A percentile compares a stretch with the other conserved stretches of the same genome.
Evolutionary conservation across 35 echinoderm and acorn worm genomes (phyloP).

Genomic region (Ptychodera flava): DNA sequence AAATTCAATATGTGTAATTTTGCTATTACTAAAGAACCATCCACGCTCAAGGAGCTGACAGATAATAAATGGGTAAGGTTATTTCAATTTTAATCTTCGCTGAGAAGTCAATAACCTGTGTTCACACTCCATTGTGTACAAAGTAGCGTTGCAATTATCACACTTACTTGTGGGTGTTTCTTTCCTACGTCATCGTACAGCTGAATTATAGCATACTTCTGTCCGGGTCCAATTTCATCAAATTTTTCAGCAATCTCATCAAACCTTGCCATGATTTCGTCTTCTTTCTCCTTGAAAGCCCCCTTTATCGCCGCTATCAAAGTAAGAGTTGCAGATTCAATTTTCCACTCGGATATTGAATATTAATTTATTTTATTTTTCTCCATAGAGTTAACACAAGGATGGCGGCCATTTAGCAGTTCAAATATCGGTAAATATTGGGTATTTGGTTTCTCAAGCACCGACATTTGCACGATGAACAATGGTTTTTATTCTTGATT

Average conservation of each 20-base stretch:
- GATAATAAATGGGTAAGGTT: too few relatives aligned
- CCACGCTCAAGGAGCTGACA: too few relatives aligned
- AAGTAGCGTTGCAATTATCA: not conserved
- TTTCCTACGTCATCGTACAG: not conserved
- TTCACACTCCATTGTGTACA: not conserved
- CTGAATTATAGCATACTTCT: not conserved
- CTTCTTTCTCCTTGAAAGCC: not conserved
- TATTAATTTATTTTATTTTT: too few relatives aligned
- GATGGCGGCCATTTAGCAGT: too few relatives aligned
- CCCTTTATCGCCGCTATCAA: not conserved
- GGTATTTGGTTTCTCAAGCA: too few relatives aligned
- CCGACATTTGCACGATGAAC: too few relatives aligned
- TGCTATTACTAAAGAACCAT: not conserved
- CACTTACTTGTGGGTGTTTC: not conserved
- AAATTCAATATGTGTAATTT: not conserved
- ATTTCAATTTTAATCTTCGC: not conserved
- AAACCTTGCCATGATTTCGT: not conserved
- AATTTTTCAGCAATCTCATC: not conserved
- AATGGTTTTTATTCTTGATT: too few relatives aligned
- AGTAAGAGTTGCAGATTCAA: too few relatives aligned
- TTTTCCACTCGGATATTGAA: too few relatives aligned
- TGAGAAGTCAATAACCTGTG: not conserved
- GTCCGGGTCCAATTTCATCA: not conserved
- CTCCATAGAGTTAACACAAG: too few relatives aligned
- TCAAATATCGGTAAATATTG: too few relatives aligned